These are phyloP conservation scores for Tetrapedia diversipes DNA, from an alignment of 2,888 invertebrate genomes.

Conservation along the genomic window DNA sequence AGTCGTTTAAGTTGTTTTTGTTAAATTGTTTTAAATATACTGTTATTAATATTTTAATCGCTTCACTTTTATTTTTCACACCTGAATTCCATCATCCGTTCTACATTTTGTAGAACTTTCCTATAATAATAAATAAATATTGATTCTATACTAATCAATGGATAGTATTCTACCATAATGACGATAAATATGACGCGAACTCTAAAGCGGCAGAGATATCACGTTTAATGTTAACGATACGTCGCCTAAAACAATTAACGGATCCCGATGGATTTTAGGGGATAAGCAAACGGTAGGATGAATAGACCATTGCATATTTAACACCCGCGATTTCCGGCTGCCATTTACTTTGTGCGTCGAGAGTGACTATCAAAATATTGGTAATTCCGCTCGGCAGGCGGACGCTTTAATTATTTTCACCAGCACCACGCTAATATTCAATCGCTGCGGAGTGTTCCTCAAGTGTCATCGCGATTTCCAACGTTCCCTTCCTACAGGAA, in stretches of 20 bases:
- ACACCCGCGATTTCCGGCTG: conserved; percentile 17
- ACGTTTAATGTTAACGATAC: conserved; percentile 8
- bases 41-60: no score
- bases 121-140: no score
- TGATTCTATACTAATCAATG: no score
- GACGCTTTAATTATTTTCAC: conserved; percentile 17
- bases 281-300: conserved; percentile 1
- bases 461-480: neutral
- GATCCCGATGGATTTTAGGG: neutral
- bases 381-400: neutral
- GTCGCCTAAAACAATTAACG: conserved; percentile 1
- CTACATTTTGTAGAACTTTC: no score
- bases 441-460: neutral
- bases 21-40: no score
- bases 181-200: no score
- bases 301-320: conserved; percentile 21
- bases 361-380: conserved; percentile 24
- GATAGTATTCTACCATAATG: no score
- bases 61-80: no score
- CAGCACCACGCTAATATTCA: neutral
- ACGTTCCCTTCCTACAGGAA: neutral
- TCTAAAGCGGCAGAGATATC: no score
- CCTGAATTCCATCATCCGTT: no score
- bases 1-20: no score
- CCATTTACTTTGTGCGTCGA: conserved; percentile 15